Evolutionary conservation across 2,888 invertebrate genomes (phyloP).

Genomic region (Sisyra nigra): DNA sequence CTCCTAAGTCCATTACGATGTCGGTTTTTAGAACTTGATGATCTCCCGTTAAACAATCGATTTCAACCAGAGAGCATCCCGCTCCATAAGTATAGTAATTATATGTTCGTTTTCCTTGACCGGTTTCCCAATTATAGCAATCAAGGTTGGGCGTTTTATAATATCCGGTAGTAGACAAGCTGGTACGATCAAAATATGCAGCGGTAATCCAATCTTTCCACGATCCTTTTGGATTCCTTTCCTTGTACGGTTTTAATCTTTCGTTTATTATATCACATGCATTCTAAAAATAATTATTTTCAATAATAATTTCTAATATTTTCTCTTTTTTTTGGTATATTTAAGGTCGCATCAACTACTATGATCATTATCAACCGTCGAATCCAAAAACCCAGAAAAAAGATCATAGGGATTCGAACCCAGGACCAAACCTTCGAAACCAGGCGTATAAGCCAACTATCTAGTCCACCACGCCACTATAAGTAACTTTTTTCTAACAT

Average conservation of each 20-base stretch:
- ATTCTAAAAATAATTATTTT: slow-evolving; percentile 29
- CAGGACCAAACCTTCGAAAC: too few species aligned
- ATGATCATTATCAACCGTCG: too few species aligned
- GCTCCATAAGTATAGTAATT: slow-evolving; percentile 79
- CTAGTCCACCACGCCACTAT: too few species aligned
- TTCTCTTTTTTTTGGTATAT: too few species aligned
- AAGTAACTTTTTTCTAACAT: too few species aligned
- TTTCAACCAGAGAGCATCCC: slow-evolving; percentile 78
- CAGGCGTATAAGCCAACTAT: too few species aligned
- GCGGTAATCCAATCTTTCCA: slow-evolving; percentile 74
- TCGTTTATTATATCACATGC: slow-evolving; percentile 63
- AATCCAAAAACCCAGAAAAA: too few species aligned
- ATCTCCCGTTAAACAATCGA: slow-evolving; percentile 88
- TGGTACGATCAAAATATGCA: slow-evolving; percentile 63
- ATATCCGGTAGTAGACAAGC: slow-evolving; percentile 71
- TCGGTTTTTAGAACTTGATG: slow-evolving; percentile 78
- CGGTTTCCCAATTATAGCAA: slow-evolving; percentile 51
- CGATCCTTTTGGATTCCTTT: slow-evolving; percentile 53
- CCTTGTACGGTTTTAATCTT: slow-evolving; percentile 57
- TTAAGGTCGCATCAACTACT: too few species aligned
- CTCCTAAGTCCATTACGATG: slow-evolving; percentile 94
- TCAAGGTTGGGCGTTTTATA: slow-evolving; percentile 54
- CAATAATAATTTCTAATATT: too few species aligned
- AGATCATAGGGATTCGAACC: too few species aligned
- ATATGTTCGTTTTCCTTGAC: slow-evolving; percentile 49